Evolutionary conservation across 2,888 invertebrate genomes (phyloP), one percentile per base, ranked within the genome.

Genomic region (Iphiclides podalirius): DNA sequence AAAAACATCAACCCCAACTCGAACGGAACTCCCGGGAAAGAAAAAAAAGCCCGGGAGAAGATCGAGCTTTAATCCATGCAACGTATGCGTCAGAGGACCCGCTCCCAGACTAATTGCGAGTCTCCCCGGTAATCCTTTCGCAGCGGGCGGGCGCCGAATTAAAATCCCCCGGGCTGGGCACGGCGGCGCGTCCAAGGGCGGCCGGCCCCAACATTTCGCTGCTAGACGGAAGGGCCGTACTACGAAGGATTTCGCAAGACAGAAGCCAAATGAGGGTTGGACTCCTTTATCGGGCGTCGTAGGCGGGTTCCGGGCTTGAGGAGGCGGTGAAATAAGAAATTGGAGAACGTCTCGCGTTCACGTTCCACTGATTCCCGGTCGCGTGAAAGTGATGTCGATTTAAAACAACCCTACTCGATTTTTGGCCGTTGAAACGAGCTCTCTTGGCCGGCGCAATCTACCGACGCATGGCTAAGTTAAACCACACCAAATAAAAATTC

Each of bases 141-240:
- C 87, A 82, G 85, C 84, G 74, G 86, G 87, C 74, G 85, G 81
- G 75, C 70, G 70, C 69, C 75, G 83, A 86, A 86, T 86, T 85
- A 86, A 88, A 87, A 86, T 80, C 71, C 80, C 79, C 82, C 71
- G 69, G 60, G 61, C 61, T 67, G 63, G 65, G 75, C 75, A 72
- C 73, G 70, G 74, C 71, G 64, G 59, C 2, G 31, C 11, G 6
- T 11, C 8, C 3, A 11, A 31, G n/a, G 31, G 31, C 1, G 3
- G 6, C 28, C 31, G 1, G 2, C 4, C 1, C 31, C 11, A n/a
- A n/a, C n/a, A 31, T n/a, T 11, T 1, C 31, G n/a, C 1, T 8
- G 9, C 3, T 86, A 87, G n/a, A n/a, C n/a, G n/a, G n/a, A n/a
- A n/a, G n/a, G n/a, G n/a, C n/a, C n/a, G n/a, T n/a, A n/a, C n/a